Evolutionary conservation across 2,113 vertebrate genomes (phyloP).

Genomic region (Laticauda laticaudata): DNA sequence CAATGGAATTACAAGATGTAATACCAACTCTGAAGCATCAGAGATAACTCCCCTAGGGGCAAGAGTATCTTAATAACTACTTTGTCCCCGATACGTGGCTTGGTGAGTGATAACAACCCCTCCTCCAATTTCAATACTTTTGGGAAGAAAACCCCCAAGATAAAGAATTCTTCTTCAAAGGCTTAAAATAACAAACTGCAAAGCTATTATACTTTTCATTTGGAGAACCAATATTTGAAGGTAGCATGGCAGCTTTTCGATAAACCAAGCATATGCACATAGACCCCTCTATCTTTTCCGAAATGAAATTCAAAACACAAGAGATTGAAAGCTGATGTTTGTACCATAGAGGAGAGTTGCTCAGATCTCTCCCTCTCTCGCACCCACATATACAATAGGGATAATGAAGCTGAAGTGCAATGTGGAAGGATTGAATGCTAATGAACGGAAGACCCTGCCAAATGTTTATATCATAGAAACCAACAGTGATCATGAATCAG

Average conservation of each 20-base stretch:
- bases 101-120: not conserved
- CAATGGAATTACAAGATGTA: slow-evolving; percentile 23
- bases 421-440: not conserved
- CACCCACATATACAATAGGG: not conserved
- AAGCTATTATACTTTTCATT: not conserved
- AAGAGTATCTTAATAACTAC: slow-evolving; percentile 4
- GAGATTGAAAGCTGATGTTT: not conserved
- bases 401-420: not conserved
- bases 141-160: not conserved
- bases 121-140: not conserved
- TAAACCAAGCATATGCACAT: not conserved
- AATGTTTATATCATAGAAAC: not conserved
- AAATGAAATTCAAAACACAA: not conserved
- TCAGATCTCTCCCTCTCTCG: not conserved
- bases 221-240: not conserved
- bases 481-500: no score
- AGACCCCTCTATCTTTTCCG: not conserved
- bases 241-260: not conserved
- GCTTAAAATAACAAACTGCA: not conserved
- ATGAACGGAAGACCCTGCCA: not conserved
- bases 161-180: not conserved
- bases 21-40: slow-evolving; percentile 18
- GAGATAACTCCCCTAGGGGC: not conserved
- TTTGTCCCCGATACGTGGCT: slow-evolving; percentile 1
- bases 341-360: not conserved